phyloP scores from a whole-genome alignment of 2,113 vertebrate species.

The Nesoenas mayeri region DNA sequence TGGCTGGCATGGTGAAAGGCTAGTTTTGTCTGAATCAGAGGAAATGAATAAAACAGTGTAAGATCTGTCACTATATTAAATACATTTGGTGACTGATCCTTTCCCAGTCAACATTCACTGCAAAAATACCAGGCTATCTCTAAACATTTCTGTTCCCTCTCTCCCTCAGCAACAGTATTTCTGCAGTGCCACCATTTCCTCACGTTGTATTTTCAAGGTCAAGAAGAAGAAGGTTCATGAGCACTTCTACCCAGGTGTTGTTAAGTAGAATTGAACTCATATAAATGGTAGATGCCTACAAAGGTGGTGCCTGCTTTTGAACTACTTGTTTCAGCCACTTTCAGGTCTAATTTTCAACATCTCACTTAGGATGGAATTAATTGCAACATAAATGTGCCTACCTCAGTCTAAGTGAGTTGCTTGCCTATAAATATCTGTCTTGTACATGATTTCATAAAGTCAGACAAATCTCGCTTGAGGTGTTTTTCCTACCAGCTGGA shows the following conservation, averaged over 20 bases:
- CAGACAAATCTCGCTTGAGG: neutral
- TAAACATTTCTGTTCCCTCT: neutral
- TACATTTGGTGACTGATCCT: neutral
- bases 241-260: neutral
- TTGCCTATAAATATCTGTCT: neutral
- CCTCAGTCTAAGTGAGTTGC: neutral
- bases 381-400: neutral
- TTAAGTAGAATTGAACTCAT: neutral
- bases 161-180: neutral
- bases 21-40: constrained; percentile 36
- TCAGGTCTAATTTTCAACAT: neutral
- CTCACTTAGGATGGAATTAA: neutral
- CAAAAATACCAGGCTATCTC: neutral
- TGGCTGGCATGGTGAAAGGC: constrained; percentile 23
- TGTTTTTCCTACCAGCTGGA: neutral
- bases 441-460: too few relatives aligned
- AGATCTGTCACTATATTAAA: neutral
- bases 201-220: neutral
- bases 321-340: neutral
- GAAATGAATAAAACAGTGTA: constrained; percentile 28
- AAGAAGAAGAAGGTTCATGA: neutral
- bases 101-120: neutral
- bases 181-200: neutral
- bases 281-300: neutral
- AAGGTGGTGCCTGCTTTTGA: neutral